Evolutionary conservation across 2,797 vertebrate genomes (phyloP).

Genomic region (Cynopterus sphinx): DNA sequence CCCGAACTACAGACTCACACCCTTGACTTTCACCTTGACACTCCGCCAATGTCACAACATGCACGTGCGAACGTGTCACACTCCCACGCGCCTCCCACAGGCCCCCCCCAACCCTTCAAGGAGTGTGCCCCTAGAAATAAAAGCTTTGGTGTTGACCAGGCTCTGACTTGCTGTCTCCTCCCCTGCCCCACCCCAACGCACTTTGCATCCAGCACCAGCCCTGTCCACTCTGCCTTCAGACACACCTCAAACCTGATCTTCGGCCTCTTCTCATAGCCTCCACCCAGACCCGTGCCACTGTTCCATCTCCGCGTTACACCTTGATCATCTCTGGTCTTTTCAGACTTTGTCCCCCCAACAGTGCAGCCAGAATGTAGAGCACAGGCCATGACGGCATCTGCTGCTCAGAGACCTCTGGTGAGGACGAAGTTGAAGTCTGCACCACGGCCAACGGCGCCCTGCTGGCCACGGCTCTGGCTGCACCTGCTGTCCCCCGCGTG

Average conservation of each 20-base stretch:
- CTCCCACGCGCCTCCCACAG: too few relatives aligned
- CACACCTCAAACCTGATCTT: neutral
- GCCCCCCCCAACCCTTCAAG: neutral
- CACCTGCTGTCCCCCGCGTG: rapidly evolving
- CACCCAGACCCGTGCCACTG: neutral
- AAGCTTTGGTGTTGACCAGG: neutral
- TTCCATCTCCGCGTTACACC: too few relatives aligned
- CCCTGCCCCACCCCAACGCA: too few relatives aligned
- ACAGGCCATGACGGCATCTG: neutral
- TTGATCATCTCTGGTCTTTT: neutral
- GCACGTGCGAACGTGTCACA: too few relatives aligned
- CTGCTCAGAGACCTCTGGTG: neutral
- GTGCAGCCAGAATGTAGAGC: neutral
- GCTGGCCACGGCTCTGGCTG: neutral
- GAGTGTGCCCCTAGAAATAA: neutral
- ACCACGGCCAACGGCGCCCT: too few relatives aligned
- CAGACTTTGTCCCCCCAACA: neutral
- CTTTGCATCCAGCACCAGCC: neutral
- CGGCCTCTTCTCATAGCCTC: too few relatives aligned
- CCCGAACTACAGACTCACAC: neutral
- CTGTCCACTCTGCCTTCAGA: neutral
- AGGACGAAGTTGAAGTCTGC: neutral
- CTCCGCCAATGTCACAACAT: neutral
- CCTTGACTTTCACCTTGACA: neutral
- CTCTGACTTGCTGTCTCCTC: neutral